Percentiles rank a stretch among this genome's conserved stretches.
Conservation (phyloP, 2,113 vertebrate genomes). For the Coptodon rendalli region DNA sequence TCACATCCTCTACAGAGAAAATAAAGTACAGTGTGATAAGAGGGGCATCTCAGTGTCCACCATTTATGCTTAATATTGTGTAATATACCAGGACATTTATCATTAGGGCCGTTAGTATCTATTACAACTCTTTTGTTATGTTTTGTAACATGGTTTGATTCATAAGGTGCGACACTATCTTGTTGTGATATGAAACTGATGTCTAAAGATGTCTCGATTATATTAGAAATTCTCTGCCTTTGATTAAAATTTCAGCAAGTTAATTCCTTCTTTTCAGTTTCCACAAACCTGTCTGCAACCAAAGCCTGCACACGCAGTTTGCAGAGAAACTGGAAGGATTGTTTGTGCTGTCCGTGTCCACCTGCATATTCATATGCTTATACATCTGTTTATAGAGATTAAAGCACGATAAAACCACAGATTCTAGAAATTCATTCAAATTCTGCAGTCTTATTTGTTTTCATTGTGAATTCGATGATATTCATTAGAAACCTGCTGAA, state of each 20-base stretch:
- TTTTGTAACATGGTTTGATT: not conserved
- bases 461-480: not conserved
- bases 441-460: not conserved
- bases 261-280: not conserved
- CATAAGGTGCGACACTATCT: not conserved
- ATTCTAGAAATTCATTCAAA: not conserved
- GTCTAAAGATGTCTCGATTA: not conserved
- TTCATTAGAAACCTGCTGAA: not conserved
- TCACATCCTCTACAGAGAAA: not conserved
- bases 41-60: not conserved
- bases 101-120: not conserved
- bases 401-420: not conserved
- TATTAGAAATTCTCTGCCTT: not conserved
- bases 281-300: not conserved
- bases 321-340: not conserved
- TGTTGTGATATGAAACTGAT: not conserved
- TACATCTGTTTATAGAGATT: not conserved
- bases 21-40: not conserved
- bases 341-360: not conserved
- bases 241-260: not conserved
- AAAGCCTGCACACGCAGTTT: not conserved
- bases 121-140: not conserved
- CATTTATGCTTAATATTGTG: not conserved
- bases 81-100: not conserved
- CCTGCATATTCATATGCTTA: fast-evolving